phyloP scores from a whole-genome alignment of 1,140 invertebrate genomes.

The Calephelis nemesis region DNA sequence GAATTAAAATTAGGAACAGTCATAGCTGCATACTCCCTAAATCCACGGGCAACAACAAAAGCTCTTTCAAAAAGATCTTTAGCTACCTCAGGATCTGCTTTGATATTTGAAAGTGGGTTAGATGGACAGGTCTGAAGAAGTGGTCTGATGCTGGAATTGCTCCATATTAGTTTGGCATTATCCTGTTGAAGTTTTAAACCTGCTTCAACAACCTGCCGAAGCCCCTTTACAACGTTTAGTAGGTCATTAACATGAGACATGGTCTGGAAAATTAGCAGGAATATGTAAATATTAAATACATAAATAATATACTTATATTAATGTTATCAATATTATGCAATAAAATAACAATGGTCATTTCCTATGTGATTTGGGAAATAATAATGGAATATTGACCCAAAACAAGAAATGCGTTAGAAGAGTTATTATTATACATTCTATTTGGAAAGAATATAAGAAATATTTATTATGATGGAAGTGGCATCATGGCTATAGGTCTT shows the following conservation, averaged over 20 bases:
- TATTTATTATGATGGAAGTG: too few relatives aligned
- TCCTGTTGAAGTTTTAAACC: conserved; percentile 80
- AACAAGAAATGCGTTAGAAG: too few relatives aligned
- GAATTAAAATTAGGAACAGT: conserved; percentile 50
- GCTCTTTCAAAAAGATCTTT: conserved; percentile 61
- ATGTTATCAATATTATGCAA: too few relatives aligned
- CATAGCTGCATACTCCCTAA: conserved; percentile 60
- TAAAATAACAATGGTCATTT: too few relatives aligned
- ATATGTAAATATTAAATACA: conserved; percentile 25
- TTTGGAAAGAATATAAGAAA: too few relatives aligned
- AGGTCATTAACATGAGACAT: conserved; percentile 82
- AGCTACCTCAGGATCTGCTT: conserved; percentile 45
- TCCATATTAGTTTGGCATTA: conserved; percentile 80
- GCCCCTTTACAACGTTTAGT: conserved; percentile 80
- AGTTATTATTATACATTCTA: too few relatives aligned
- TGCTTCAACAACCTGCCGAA: conserved; percentile 81
- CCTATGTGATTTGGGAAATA: too few relatives aligned
- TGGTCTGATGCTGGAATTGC: conserved; percentile 82
- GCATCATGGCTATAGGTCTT: too few relatives aligned
- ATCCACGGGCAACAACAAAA: conserved; percentile 58
- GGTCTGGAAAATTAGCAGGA: conserved; percentile 51
- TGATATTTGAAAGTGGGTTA: conserved; percentile 51
- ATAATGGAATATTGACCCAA: too few relatives aligned
- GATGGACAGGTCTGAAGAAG: conserved; percentile 66
- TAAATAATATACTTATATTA: conserved; percentile 1